Conservation (phyloP, 2,797 vertebrate species). For the Periparus ater region DNA sequence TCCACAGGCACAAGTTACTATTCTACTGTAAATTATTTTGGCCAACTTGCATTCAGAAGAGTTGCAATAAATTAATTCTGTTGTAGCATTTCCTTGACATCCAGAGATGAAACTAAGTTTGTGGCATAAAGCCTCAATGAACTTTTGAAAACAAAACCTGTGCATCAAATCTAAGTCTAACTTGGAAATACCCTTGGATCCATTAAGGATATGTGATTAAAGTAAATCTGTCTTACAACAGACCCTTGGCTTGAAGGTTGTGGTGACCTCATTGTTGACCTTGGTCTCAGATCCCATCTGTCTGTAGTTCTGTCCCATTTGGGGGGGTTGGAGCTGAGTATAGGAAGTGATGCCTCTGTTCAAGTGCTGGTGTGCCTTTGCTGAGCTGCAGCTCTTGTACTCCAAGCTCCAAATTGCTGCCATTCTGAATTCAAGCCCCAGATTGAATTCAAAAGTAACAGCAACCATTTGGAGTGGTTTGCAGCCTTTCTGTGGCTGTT, state of each 20-base stretch:
- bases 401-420: neutral
- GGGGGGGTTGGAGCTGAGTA: neutral
- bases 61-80: neutral
- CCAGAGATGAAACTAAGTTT: neutral
- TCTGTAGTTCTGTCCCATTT: neutral
- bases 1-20: neutral
- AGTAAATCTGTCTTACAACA: neutral
- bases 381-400: neutral
- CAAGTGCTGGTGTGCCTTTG: neutral
- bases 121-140: neutral
- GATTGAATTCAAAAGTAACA: neutral
- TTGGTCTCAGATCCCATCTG: conserved; percentile 14
- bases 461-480: neutral
- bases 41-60: neutral
- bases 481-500: neutral
- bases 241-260: neutral
- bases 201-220: neutral
- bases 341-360: neutral
- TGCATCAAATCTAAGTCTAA: neutral
- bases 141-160: neutral
- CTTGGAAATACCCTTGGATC: neutral
- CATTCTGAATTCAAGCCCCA: neutral
- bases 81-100: neutral
- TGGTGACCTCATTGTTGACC: neutral
- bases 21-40: neutral